Conservation (phyloP, 2,888 invertebrate species). For the Yponomeuta cagnagella region DNA sequence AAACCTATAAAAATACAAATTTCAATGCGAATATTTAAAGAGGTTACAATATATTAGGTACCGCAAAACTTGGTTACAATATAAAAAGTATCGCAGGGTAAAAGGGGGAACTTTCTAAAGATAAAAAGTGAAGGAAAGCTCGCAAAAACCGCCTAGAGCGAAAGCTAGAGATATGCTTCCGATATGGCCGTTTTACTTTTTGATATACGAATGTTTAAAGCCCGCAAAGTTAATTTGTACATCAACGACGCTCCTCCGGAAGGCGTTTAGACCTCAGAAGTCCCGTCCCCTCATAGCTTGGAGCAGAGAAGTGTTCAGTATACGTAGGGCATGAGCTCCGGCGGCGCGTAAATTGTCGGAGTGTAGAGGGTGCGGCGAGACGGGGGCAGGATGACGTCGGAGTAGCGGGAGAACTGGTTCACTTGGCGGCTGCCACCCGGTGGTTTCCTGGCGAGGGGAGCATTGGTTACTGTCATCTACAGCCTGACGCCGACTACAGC, state of each 20-base stretch:
- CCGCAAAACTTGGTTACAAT: slow-evolving; percentile 26
- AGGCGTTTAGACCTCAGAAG: neutral
- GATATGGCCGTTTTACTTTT: slow-evolving; percentile 53
- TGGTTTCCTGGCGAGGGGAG: slow-evolving; percentile 49
- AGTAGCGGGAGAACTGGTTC: slow-evolving; percentile 68
- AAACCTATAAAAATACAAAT: slow-evolving; percentile 60
- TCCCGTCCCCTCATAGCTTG: neutral
- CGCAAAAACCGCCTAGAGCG: slow-evolving; percentile 43
- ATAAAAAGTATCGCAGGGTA: slow-evolving; percentile 54
- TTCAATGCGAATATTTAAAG: neutral
- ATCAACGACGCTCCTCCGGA: slow-evolving; percentile 28
- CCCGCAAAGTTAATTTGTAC: slow-evolving; percentile 50
- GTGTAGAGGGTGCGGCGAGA: slow-evolving; percentile 54
- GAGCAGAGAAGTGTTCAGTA: slow-evolving; percentile 44
- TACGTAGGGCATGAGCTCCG: slow-evolving; percentile 52
- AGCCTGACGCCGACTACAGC: no score
- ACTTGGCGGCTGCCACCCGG: slow-evolving; percentile 61
- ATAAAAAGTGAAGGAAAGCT: slow-evolving; percentile 45
- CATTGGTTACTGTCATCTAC: neutral
- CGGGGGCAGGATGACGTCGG: slow-evolving; percentile 63
- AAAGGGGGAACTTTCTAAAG: slow-evolving; percentile 20
- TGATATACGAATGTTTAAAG: slow-evolving; percentile 43
- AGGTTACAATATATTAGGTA: neutral
- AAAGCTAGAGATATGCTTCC: slow-evolving; percentile 64
- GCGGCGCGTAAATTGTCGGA: slow-evolving; percentile 50